Base-by-base conservation (phyloP, 2,113 vertebrate genomes). In the Barbus barbus region DNA sequence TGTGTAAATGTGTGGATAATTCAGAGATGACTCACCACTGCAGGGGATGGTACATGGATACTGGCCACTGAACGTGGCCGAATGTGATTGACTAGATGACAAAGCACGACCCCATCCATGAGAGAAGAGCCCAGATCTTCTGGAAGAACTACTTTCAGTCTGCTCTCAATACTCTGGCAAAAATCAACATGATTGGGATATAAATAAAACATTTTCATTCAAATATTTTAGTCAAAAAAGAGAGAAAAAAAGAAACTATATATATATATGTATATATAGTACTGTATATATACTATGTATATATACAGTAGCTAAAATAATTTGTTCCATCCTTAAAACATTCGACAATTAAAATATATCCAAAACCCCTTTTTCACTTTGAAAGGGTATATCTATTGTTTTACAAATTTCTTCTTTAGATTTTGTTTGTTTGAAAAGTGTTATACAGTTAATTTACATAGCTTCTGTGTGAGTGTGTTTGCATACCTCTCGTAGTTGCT, bases 41-140 rank as follows among this genome's bases (percentile, higher is more conserved):
- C 97, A n/a, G 97, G 97, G 4, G 97, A 98, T 44, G 97, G 97
- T 16, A 98, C 96, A 0, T 98, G 97, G 88, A 98, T 98, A 87
- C 97, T 98, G 69, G 90, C 96, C 0, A 98, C 96, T 0, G 97
- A 97, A 0, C 97, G 94, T 0, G 97, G 97, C 38, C 94, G 95
- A 71, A 98, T 95, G 7, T 98, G 95, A 89, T 98, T 98, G 56
- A 96, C 96, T 88, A 98, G 93, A 60, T 98, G 97, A 88, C 97
- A 98, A 82, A 98, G 96, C 77, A 98, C 96, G 0, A 98, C 97
- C 0, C 97, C 97, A 0, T 98, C 97, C 96, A 97, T 97, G 86
- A 98, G 94, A 11, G 96, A 96, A 0, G 95, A 94, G 5, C 96
- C 96, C 1, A 98, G 91, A 88, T 97, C 96, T 60, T 96, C 96